Conservation (phyloP, 2,797 vertebrate species). For the Gila robusta region DNA sequence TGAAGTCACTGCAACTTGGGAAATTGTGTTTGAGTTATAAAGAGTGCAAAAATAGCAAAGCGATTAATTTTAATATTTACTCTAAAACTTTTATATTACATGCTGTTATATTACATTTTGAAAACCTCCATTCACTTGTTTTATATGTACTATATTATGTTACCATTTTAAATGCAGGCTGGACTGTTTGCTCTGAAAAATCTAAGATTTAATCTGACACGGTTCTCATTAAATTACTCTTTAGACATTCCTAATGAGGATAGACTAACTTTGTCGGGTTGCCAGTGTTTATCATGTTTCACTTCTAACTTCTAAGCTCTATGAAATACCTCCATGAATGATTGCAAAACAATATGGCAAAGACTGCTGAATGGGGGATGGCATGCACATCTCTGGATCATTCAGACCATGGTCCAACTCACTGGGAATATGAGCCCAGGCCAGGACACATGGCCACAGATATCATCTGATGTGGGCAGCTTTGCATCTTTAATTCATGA, state of each 20-base stretch:
- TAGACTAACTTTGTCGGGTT: constrained; percentile 36
- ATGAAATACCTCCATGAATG: constrained; percentile 24
- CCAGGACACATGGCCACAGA: constrained; percentile 51
- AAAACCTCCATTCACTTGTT: not conserved
- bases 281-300: constrained; percentile 55
- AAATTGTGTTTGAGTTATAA: not conserved
- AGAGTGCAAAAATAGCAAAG: not conserved
- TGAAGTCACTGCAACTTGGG: constrained; percentile 54
- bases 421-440: constrained; percentile 14
- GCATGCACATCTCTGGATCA: constrained; percentile 44
- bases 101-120: not conserved
- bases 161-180: not conserved
- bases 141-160: not conserved
- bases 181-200: not conserved
- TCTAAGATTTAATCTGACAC: not conserved
- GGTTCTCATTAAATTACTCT: not conserved
- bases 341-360: constrained; percentile 45
- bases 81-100: not conserved
- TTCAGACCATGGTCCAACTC: constrained; percentile 38
- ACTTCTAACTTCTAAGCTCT: constrained; percentile 17
- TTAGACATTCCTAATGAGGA: constrained; percentile 32
- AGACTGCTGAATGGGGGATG: constrained; percentile 39
- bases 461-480: constrained; percentile 49
- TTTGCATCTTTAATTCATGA: constrained; percentile 71
- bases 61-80: not conserved